Conservation (phyloP, 2,888 invertebrate genomes). For the Griposia aprilina region DNA sequence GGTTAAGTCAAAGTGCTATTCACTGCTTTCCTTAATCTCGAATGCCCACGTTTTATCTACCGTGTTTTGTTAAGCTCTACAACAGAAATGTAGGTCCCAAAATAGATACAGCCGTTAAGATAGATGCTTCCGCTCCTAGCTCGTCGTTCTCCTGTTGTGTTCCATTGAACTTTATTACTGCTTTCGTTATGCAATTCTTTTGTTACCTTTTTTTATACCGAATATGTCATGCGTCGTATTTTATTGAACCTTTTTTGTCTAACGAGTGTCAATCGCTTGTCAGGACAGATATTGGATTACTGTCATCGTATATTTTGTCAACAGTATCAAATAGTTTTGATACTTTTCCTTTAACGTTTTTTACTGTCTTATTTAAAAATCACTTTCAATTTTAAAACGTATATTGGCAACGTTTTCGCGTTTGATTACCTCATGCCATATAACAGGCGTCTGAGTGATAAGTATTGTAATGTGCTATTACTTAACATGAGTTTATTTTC, state of each 20-base stretch:
- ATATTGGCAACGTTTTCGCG: slow-evolving; percentile 21
- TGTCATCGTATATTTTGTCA: slow-evolving; percentile 19
- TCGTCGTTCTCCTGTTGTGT: slow-evolving; percentile 35
- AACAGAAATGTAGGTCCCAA: slow-evolving; percentile 43
- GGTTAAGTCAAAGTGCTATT: slow-evolving; percentile 6
- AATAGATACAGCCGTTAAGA: slow-evolving; percentile 58
- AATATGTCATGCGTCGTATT: slow-evolving; percentile 5
- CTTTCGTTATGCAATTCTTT: slow-evolving; percentile 32
- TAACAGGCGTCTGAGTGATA: slow-evolving; percentile 11
- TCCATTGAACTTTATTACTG: slow-evolving; percentile 48
- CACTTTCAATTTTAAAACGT: slow-evolving; percentile 11
- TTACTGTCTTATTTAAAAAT: background rate
- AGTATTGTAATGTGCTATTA: slow-evolving; percentile 43
- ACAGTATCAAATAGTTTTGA: background rate
- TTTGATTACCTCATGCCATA: slow-evolving; percentile 7
- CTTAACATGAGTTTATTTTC: slow-evolving; percentile 46
- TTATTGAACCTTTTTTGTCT: slow-evolving; percentile 13
- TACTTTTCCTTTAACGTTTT: slow-evolving; percentile 6
- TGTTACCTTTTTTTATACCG: slow-evolving; percentile 6
- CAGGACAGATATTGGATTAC: slow-evolving; percentile 45
- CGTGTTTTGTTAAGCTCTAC: slow-evolving; percentile 47
- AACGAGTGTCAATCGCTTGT: slow-evolving; percentile 31
- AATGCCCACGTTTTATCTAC: slow-evolving; percentile 36
- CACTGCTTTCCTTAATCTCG: slow-evolving; percentile 14
- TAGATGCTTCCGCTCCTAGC: slow-evolving; percentile 56